A percentile compares a stretch with the other conserved stretches of the same genome.
Conservation (phyloP, 2,797 vertebrate genomes). For the Chelidonichthys spinosus region DNA sequence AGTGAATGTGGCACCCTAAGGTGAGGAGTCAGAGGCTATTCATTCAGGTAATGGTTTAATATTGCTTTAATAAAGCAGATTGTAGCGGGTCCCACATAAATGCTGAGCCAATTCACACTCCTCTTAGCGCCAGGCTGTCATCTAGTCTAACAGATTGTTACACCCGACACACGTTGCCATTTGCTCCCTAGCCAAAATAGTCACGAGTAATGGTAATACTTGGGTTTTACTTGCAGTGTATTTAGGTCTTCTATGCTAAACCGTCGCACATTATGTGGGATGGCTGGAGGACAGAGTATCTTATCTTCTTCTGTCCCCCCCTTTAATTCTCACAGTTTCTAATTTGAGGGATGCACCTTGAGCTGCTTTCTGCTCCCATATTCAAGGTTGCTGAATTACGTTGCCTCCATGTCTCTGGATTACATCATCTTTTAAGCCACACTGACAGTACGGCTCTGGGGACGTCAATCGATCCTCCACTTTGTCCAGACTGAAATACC, state of each 20-base stretch:
- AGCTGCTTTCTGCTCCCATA: slow-evolving; percentile 11
- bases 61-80: slow-evolving; percentile 11
- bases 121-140: slow-evolving; percentile 32
- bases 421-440: slow-evolving; percentile 16
- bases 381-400: slow-evolving; percentile 23
- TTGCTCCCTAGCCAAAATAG: slow-evolving; percentile 58
- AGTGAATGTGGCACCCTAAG: slow-evolving; percentile 9
- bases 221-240: slow-evolving; percentile 52
- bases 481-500: slow-evolving; percentile 3
- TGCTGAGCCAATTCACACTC: slow-evolving; percentile 5
- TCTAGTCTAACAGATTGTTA: slow-evolving; percentile 63
- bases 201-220: slow-evolving; percentile 65
- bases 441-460: not conserved
- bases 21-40: slow-evolving; percentile 16
- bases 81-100: slow-evolving; percentile 3
- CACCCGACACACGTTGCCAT: slow-evolving; percentile 51
- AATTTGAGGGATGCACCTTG: slow-evolving; percentile 50
- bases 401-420: slow-evolving; percentile 1
- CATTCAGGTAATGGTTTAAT: slow-evolving; percentile 6
- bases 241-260: slow-evolving; percentile 51
- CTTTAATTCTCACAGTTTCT: slow-evolving; percentile 47
- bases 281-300: slow-evolving; percentile 42
- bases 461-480: not conserved
- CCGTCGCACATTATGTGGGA: slow-evolving; percentile 29
- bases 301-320: slow-evolving; percentile 61